A percentile compares a stretch with the other conserved stretches of the same genome.
phyloP scores from a whole-genome alignment of 2,888 invertebrate genomes.

The Drosophila longiperda region DNA sequence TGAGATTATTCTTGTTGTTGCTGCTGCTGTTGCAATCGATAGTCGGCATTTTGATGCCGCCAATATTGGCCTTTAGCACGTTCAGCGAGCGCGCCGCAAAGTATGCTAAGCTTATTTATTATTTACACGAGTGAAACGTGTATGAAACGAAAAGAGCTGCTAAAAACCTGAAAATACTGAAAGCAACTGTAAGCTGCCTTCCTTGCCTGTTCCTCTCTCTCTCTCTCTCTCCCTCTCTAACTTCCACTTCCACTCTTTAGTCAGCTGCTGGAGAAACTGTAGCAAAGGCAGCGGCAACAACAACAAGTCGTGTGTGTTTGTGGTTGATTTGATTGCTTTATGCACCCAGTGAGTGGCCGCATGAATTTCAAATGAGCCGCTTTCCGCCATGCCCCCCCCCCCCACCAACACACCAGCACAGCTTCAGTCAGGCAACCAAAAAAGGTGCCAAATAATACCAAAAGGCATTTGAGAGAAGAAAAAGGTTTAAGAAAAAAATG shows the following conservation, averaged over 20 bases:
- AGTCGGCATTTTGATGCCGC: conserved; percentile 58
- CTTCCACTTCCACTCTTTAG: background rate
- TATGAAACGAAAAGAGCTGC: conserved; percentile 67
- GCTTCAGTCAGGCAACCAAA: conserved; percentile 24
- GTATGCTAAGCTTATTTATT: conserved; percentile 80
- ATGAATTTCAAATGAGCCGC: conserved; percentile 82
- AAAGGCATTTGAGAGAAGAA: conserved; percentile 38
- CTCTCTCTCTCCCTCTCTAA: background rate
- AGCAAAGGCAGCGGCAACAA: conserved; percentile 6
- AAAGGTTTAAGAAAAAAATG: conserved; percentile 44
- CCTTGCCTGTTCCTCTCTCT: background rate
- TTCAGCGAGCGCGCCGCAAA: conserved; percentile 69
- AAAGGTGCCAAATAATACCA: conserved; percentile 56
- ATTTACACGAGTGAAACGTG: conserved; percentile 80
- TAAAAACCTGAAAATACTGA: conserved; percentile 55
- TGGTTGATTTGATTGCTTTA: conserved; percentile 84
- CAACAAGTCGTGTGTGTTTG: conserved; percentile 63
- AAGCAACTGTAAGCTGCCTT: conserved; percentile 8
- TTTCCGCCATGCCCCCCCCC: conserved; percentile 2
- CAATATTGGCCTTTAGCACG: conserved; percentile 57
- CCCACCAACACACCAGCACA: background rate
- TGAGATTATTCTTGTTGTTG: conserved; percentile 5
- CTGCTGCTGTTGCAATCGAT: conserved; percentile 68
- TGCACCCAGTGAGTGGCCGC: conserved; percentile 83
- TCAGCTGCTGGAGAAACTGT: background rate